These are phyloP conservation scores for Heterodera schachtii DNA, from an alignment of 1,140 invertebrate species.

Conservation along the genomic window DNA sequence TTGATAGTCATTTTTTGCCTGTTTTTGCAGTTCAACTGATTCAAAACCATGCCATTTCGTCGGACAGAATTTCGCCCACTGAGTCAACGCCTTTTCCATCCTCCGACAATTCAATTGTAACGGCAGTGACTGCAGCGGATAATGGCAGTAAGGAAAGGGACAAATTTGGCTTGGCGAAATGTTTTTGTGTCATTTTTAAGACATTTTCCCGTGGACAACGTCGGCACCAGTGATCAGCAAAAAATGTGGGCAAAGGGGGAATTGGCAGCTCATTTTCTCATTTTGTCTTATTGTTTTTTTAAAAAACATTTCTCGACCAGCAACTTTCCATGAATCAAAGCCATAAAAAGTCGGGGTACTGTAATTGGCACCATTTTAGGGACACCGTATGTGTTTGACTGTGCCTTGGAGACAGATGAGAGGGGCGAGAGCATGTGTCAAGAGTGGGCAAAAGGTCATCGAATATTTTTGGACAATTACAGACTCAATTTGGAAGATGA, in stretches of 20 bases:
- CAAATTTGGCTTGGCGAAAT: no score
- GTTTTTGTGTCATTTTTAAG: neutral
- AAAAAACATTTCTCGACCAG: neutral
- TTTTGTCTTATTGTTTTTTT: no score
- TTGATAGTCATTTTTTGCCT: neutral
- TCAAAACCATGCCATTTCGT: neutral
- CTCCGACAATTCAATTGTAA: neutral
- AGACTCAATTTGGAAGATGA: no score
- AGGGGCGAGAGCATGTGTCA: conserved; percentile 20
- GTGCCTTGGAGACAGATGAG: conserved; percentile 24
- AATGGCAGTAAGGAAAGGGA: no score
- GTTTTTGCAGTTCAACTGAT: neutral
- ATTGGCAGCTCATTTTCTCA: no score
- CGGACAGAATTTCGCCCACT: neutral
- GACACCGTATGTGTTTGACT: conserved; percentile 26
- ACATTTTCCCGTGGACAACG: neutral
- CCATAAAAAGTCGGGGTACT: no score
- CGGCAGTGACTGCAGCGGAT: neutral
- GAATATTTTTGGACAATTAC: no score
- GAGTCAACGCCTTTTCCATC: neutral
- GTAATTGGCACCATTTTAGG: neutral
- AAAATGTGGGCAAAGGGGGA: neutral
- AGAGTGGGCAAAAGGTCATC: conserved; percentile 22
- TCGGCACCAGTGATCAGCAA: neutral
- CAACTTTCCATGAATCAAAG: neutral